A percentile compares a stretch with the other conserved stretches of the same genome.
These are phyloP conservation scores for Drosophila prolongata DNA, from an alignment of 2,888 invertebrate species.

Conservation along the genomic window DNA sequence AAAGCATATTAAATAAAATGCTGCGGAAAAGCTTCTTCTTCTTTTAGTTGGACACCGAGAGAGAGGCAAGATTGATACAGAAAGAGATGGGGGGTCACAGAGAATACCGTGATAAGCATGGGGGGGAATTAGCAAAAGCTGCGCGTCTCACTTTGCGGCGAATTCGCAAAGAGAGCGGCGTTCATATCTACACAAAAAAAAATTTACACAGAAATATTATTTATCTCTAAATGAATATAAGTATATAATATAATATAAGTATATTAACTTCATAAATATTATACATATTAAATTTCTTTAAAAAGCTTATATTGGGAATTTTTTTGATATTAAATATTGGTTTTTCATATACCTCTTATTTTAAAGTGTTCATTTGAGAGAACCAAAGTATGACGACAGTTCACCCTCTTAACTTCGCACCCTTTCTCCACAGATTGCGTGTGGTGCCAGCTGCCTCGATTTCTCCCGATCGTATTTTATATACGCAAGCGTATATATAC, in stretches of 20 bases:
- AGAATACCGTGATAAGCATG: slow-evolving; percentile 13
- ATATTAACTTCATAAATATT: too few species aligned
- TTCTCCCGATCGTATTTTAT: slow-evolving; percentile 22
- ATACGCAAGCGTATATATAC: slow-evolving; percentile 2
- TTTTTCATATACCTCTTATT: neutral
- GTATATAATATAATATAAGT: too few species aligned
- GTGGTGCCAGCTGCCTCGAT: slow-evolving; percentile 36
- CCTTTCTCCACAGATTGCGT: neutral
- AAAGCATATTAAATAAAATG: slow-evolving; percentile 42
- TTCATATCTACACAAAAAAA: slow-evolving; percentile 1
- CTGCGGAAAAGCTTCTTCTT: slow-evolving; percentile 10
- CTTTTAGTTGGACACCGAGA: slow-evolving; percentile 11
- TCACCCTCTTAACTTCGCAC: neutral
- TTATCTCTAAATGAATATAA: too few species aligned
- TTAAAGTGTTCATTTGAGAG: slow-evolving; percentile 12
- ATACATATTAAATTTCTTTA: too few species aligned
- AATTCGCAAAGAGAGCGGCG: slow-evolving; percentile 17
- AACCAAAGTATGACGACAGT: slow-evolving; percentile 26
- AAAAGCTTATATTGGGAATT: too few species aligned
- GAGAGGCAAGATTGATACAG: slow-evolving; percentile 17
- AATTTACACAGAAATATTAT: neutral
- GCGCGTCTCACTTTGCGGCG: slow-evolving; percentile 42
- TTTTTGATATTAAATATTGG: too few species aligned
- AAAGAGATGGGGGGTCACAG: neutral
- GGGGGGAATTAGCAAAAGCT: slow-evolving; percentile 29